Conservation (phyloP, 2,797 vertebrate species). For the Lepilemur septentrionalis region DNA sequence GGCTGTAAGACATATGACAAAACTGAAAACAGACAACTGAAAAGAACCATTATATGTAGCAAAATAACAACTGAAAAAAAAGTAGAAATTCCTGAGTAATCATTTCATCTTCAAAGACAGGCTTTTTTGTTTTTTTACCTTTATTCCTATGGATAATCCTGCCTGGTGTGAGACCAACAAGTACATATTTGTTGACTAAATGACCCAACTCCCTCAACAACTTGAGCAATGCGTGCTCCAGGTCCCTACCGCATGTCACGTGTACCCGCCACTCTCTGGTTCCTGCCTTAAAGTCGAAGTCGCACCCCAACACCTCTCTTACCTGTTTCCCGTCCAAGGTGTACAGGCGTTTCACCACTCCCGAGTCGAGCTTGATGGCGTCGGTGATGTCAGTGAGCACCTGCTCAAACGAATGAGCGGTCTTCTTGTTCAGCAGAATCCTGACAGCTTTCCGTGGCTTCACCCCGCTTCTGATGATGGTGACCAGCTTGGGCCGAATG, state of each 20-base stretch:
- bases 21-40: background rate
- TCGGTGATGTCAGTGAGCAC: slow-evolving; percentile 98
- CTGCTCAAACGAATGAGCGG: slow-evolving; percentile 97
- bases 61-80: background rate
- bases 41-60: background rate
- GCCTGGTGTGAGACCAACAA: background rate
- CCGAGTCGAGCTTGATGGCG: slow-evolving; percentile 97
- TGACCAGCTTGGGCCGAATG: slow-evolving; percentile 97
- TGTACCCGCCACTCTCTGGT: background rate
- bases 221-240: background rate
- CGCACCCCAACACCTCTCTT: slow-evolving; percentile 22
- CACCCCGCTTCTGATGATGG: slow-evolving; percentile 97
- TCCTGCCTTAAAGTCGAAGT: background rate
- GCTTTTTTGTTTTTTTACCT: background rate
- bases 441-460: slow-evolving; percentile 97
- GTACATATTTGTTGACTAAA: background rate
- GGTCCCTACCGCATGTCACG: accelerated
- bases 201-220: background rate
- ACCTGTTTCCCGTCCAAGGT: slow-evolving; percentile 98
- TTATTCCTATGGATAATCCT: background rate
- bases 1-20: background rate
- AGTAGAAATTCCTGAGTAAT: background rate
- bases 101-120: background rate
- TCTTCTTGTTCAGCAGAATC: slow-evolving; percentile 98
- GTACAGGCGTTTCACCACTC: slow-evolving; percentile 94